These are phyloP conservation scores for Tetragonula clypearis DNA, from an alignment of 1,140 invertebrate species.

Conservation along the genomic window DNA sequence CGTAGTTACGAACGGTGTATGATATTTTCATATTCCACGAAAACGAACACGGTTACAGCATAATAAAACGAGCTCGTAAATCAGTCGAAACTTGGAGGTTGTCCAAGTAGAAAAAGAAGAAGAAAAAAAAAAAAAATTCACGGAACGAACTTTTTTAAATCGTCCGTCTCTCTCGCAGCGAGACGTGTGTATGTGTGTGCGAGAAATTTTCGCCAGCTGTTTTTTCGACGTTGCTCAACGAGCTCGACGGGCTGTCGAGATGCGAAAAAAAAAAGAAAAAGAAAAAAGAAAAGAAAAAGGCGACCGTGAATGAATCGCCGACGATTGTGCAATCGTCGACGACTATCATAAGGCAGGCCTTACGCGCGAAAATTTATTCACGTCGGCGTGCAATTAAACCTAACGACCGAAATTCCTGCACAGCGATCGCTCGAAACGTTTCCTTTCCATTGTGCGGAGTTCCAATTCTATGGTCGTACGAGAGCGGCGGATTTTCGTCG, in stretches of 20 bases:
- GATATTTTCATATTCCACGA: no score
- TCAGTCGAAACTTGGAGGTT: no score
- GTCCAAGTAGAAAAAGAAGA: no score
- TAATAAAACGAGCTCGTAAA: no score
- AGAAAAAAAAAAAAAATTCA: no score
- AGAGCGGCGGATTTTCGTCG: not conserved
- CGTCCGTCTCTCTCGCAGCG: no score
- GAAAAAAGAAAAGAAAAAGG: not conserved
- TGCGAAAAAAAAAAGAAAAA: not conserved
- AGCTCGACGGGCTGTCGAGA: no score
- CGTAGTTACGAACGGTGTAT: no score
- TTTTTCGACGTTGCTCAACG: not conserved
- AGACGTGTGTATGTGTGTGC: no score
- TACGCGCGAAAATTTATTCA: slow-evolving; percentile 38
- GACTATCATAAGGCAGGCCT: not conserved
- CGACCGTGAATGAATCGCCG: slow-evolving; percentile 7
- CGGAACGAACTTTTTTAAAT: no score
- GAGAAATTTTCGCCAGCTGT: not conserved
- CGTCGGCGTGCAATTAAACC: slow-evolving; percentile 5
- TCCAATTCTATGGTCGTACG: not conserved
- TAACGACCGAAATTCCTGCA: slow-evolving; percentile 43
- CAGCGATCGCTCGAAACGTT: slow-evolving; percentile 1
- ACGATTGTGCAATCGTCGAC: slow-evolving; percentile 12
- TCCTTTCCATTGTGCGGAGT: not conserved
- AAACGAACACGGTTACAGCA: no score